These are phyloP conservation scores for Zonitis immaculata DNA, from an alignment of 2,888 invertebrate species.

Conservation along the genomic window DNA sequence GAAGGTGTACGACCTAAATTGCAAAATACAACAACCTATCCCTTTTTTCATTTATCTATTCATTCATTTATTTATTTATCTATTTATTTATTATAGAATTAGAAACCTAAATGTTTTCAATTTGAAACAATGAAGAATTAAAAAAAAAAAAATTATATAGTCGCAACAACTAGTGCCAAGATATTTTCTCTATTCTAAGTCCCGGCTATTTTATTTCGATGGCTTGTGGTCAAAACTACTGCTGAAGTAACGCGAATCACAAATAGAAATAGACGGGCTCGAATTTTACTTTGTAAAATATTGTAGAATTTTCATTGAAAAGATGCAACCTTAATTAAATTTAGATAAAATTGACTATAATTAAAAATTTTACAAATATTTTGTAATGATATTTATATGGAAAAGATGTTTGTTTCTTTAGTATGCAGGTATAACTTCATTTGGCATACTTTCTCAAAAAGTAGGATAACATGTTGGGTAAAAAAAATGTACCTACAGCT, in stretches of 20 bases:
- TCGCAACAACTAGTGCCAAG: constrained; percentile 29
- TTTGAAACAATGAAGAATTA: too few species aligned
- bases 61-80: too few species aligned
- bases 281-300: constrained; percentile 12
- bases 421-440: constrained; percentile 9
- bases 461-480: constrained; percentile 30
- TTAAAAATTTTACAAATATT: too few species aligned
- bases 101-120: too few species aligned
- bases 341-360: too few species aligned
- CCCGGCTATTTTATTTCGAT: constrained; percentile 35
- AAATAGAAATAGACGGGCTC: constrained; percentile 29
- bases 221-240: constrained; percentile 22
- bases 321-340: too few species aligned
- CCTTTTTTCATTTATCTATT: background rate
- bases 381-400: too few species aligned
- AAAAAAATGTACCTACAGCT: constrained; percentile 22
- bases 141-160: background rate
- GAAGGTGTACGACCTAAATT: background rate
- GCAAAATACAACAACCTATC: background rate
- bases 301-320: constrained; percentile 1
- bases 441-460: constrained; percentile 39
- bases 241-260: constrained; percentile 25
- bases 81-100: too few species aligned
- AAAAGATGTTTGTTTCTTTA: background rate
- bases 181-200: constrained; percentile 38